Percentiles rank a stretch among this genome's conserved stretches.
Evolutionary conservation across 2,797 vertebrate genomes (phyloP).

Genomic region (Ceryle rudis): DNA sequence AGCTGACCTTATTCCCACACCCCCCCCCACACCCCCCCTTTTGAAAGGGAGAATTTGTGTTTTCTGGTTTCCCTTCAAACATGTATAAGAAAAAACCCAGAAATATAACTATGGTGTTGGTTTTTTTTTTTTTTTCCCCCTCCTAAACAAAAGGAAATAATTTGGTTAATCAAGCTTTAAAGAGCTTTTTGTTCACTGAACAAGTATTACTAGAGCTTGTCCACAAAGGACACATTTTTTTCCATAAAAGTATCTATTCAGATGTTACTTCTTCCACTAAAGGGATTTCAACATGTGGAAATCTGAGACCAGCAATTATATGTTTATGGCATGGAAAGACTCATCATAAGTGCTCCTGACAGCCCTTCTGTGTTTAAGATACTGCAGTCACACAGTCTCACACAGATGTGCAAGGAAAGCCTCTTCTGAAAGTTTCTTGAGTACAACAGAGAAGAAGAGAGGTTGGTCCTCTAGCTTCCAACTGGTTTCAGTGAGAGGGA

Average conservation of each 20-base stretch:
- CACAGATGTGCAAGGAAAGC: not conserved
- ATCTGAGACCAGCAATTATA: not conserved
- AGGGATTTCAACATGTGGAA: not conserved
- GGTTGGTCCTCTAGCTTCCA: not conserved
- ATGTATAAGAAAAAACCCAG: not conserved
- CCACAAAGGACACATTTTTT: not conserved
- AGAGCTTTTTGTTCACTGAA: not conserved
- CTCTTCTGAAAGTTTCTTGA: not conserved
- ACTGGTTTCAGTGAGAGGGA: not conserved
- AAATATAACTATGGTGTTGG: not conserved
- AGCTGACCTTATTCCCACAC: not conserved
- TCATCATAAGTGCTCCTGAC: not conserved
- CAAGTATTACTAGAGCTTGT: not conserved
- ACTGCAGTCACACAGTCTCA: not conserved
- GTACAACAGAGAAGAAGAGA: not conserved
- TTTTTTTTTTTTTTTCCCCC: not conserved
- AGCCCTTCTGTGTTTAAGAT: not conserved
- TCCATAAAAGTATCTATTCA: not conserved
- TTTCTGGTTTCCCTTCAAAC: conserved; percentile 19
- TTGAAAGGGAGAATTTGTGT: not conserved
- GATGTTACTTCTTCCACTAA: not conserved
- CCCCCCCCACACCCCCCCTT: not conserved
- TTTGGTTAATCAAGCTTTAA: not conserved
- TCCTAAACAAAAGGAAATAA: not conserved
- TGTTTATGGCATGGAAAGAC: not conserved